Base-by-base conservation (phyloP, 1,140 invertebrate genomes). In the Drosophila ercepeae region DNA sequence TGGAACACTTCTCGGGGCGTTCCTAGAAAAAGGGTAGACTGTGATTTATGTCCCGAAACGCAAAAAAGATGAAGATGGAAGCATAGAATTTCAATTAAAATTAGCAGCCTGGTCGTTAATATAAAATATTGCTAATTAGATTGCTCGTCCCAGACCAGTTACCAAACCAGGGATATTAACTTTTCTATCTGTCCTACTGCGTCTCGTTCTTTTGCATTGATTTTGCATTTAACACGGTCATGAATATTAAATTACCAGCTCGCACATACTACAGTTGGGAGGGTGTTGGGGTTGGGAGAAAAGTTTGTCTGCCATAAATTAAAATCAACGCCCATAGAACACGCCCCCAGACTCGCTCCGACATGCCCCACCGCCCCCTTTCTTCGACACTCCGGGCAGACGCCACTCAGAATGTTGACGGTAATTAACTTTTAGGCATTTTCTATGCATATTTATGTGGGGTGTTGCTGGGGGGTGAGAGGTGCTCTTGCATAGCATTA, bases 391-490 rank as follows among this genome's bases (percentile, higher is more conserved):
- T n/a, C 46, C 4, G 36, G 27, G 19, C 72, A 69, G 68, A 78
- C 69, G 81, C 82, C 81, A 86, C 81, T 86, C 81, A 81, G 75
- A 86, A 78, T 76, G 77, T 77, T 86, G 82, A 88, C 82, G 82
- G 82, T 86, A 86, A 86, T 86, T 86, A 86, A 86, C 82, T 86
- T 86, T 86, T 88, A 86, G 82, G 82, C 82, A 86, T 86, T 86
- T 86, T 76, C 82, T 61, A 86, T 86, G 82, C 82, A 86, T 86
- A 86, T 86, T 86, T 86, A 82, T 86, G 79, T 69, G 48, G 64
- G 59, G 45, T 36, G 72, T 65, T 44, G n/a, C n/a, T 6, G 36
- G 64, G 49, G 50, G 14, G 55, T 55, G 64, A 44, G 54, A 27
- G 52, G 52, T 41, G 29, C 54, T 68, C 41, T 73, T 74, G 81